Base-by-base conservation (phyloP, 1,140 invertebrate species). In the Apis cerana region DNA sequence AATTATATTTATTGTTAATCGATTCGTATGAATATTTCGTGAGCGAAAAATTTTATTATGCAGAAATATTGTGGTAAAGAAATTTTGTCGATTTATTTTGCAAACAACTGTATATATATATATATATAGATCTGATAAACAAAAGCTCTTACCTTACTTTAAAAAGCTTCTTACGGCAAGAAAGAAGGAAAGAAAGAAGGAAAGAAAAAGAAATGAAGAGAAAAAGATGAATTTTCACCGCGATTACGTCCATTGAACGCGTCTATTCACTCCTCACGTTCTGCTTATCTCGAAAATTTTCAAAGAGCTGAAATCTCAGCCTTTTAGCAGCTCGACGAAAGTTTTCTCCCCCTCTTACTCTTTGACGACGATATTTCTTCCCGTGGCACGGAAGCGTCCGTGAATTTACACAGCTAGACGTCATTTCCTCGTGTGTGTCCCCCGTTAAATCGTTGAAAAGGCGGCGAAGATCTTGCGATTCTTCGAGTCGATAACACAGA, bases 161-260 rank as follows among this genome's bases (percentile, higher is more conserved):
- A 43, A 43, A 43, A 43, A 43, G 33, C 33, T 43, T 43, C 33
- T 43, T 43, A 21, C 21, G 19, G 17, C 1, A 19, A 43, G 9
- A 43, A 21, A 23, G 8, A 33, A 27, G 3, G 10, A 43, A 19
- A 21, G 3, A 21, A 21, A 43, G 10, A 23, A 69, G 12, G n/a
- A 50, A 68, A 48, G n/a, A 2, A 21, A 8, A 27, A 48, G 43
- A 2, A 19, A 19, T 11, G n/a, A 50, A 48, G n/a, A 2, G 21
- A 8, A 27, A 21, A 2, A 19, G 33, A 19, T 21, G 21, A 33
- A 59, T 74, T 43, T 59, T 74, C 12, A 59, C 56, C 27, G 13
- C 54, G 33, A 59, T 74, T 74, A 48, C 70, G 11, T 72, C 70
- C 70, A 58, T 33, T 56, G 27, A 56, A 27, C 54, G 33, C 23